Evolutionary conservation across 2,888 invertebrate species (phyloP).

Genomic region (Parasteatoda lunata): DNA sequence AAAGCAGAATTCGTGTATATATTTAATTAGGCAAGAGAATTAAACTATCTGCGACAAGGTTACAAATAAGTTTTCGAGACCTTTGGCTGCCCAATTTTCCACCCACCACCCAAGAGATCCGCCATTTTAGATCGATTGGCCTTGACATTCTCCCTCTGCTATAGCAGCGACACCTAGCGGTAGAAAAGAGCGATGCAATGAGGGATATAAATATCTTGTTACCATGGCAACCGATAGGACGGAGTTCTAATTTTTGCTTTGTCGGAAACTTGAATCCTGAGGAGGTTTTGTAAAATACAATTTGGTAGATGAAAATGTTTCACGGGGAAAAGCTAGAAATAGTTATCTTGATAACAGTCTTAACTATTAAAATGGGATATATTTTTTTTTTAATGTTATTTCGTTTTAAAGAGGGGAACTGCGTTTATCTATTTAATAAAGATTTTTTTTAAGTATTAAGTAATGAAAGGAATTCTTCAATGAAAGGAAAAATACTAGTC

Average conservation of each 20-base stretch:
- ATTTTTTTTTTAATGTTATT: no score
- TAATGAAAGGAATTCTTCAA: no score
- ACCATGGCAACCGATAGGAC: constrained; percentile 37
- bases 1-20: no score
- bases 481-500: no score
- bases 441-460: no score
- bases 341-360: no score
- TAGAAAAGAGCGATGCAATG: constrained; percentile 1
- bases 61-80: not conserved
- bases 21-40: no score
- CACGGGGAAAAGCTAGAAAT: no score
- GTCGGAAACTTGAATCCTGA: constrained; percentile 9
- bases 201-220: constrained; percentile 54
- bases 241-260: constrained; percentile 13
- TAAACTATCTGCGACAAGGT: not conserved
- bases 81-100: not conserved
- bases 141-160: constrained; percentile 41
- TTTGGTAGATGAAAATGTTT: no score
- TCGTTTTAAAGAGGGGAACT: no score
- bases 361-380: no score
- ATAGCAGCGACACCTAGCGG: constrained; percentile 38
- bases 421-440: no score
- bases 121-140: constrained; percentile 44
- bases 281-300: not conserved
- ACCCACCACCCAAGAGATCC: not conserved